Evolutionary conservation across 2,797 vertebrate species (phyloP).

Genomic region (Melopsittacus undulatus): DNA sequence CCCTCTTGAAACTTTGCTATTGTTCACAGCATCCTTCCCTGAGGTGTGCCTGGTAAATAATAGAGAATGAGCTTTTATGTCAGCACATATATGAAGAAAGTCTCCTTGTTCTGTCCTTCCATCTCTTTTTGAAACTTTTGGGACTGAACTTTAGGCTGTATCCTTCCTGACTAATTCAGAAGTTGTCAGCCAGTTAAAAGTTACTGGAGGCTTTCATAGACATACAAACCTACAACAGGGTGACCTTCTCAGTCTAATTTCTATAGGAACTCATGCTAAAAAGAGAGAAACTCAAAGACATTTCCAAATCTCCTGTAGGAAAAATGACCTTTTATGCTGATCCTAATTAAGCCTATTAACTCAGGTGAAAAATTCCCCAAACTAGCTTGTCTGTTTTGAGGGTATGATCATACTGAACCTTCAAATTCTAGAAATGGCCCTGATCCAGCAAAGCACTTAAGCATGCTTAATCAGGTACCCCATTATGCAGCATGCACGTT

Average conservation of each 20-base stretch:
- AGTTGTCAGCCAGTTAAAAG: not conserved
- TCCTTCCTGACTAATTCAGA: not conserved
- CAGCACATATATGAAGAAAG: not conserved
- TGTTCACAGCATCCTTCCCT: not conserved
- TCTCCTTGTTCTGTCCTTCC: not conserved
- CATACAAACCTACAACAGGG: not conserved
- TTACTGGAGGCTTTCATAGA: not conserved
- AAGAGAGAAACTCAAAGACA: not conserved
- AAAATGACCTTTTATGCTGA: not conserved
- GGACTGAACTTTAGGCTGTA: not conserved
- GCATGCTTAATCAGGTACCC: slow-evolving; percentile 53
- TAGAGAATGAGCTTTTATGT: not conserved
- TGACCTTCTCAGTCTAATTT: slow-evolving; percentile 7
- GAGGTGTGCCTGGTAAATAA: not conserved
- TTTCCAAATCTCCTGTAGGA: not conserved
- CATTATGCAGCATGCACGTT: slow-evolving; percentile 34
- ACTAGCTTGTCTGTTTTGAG: slow-evolving; percentile 23
- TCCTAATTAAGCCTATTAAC: slow-evolving; percentile 19
- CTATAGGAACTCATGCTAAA: not conserved
- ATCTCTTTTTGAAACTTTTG: not conserved
- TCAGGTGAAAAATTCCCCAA: slow-evolving; percentile 35
- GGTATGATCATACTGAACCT: not conserved
- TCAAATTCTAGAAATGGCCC: slow-evolving; percentile 51
- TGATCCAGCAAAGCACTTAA: slow-evolving; percentile 63
- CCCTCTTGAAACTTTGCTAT: not conserved